Percentiles rank a stretch among this genome's conserved stretches.
phyloP scores from a whole-genome alignment of 2,888 invertebrate species.

The Palloptera scutellata region DNA sequence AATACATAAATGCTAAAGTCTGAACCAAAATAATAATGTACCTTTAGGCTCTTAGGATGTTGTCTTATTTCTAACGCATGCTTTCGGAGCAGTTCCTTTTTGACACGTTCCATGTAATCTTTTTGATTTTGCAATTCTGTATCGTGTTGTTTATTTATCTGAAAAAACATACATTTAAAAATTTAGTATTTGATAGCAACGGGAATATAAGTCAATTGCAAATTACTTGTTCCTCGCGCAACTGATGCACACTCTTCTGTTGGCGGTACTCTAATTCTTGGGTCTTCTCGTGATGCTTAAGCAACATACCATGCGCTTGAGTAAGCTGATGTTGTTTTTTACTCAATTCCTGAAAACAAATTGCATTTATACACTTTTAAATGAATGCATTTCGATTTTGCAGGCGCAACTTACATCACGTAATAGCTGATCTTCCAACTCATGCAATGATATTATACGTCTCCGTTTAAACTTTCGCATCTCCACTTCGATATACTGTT shows the following conservation, averaged over 20 bases:
- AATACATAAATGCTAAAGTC: not conserved
- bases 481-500: slow-evolving; percentile 90
- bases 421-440: slow-evolving; percentile 89
- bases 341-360: slow-evolving; percentile 80
- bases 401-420: slow-evolving; percentile 73
- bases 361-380: slow-evolving; percentile 2
- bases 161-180: slow-evolving; percentile 13
- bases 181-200: not conserved
- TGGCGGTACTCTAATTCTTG: slow-evolving; percentile 96
- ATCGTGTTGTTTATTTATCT: slow-evolving; percentile 85
- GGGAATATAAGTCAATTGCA: not conserved
- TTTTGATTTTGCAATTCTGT: slow-evolving; percentile 95
- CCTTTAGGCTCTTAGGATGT: slow-evolving; percentile 98
- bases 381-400: slow-evolving; percentile 5
- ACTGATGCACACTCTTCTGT: slow-evolving; percentile 91
- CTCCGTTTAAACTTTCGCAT: slow-evolving; percentile 90
- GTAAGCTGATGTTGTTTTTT: slow-evolving; percentile 95
- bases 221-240: slow-evolving; percentile 83
- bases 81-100: slow-evolving; percentile 93
- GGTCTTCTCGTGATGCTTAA: slow-evolving; percentile 96
- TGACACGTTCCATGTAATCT: slow-evolving; percentile 94
- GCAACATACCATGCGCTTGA: slow-evolving; percentile 91
- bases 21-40: slow-evolving; percentile 54
- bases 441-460: slow-evolving; percentile 85
- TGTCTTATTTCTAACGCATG: slow-evolving; percentile 97